phyloP scores from a whole-genome alignment of 2,797 vertebrate genomes.

The Florisuga fusca region DNA sequence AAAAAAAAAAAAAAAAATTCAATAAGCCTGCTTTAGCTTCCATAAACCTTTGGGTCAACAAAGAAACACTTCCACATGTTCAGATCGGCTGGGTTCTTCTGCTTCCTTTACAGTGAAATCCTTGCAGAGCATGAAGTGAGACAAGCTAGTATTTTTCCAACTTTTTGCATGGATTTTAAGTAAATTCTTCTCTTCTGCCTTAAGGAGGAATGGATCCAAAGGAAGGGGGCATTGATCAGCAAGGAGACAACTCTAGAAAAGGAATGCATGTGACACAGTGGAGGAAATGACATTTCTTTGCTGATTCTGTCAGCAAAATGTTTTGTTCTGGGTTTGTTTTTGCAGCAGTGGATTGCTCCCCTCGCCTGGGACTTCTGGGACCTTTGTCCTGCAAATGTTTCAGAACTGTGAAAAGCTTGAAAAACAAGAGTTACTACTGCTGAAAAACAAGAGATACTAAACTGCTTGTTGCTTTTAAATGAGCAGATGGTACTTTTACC shows the following conservation, averaged over 20 bases:
- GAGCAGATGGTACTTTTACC: constrained; percentile 11
- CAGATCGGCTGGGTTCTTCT: neutral
- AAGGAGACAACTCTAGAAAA: neutral
- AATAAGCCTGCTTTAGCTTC: constrained; percentile 43
- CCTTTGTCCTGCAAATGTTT: constrained; percentile 54
- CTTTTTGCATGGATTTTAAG: neutral
- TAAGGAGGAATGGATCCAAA: neutral
- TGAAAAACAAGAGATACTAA: constrained; percentile 37
- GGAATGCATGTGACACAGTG: neutral
- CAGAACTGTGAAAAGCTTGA: neutral
- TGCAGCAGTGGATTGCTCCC: neutral
- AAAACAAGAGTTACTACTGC: neutral
- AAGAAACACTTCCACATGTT: constrained; percentile 47
- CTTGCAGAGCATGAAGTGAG: neutral
- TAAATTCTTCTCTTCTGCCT: neutral
- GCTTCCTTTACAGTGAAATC: neutral
- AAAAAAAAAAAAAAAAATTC: constrained; percentile 59
- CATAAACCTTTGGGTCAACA: neutral
- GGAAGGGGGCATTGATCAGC: neutral
- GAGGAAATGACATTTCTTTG: neutral
- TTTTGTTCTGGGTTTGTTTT: constrained; percentile 8
- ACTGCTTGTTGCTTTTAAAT: neutral
- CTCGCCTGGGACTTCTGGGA: constrained; percentile 4
- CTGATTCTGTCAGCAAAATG: neutral
- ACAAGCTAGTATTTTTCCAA: neutral